These are phyloP conservation scores for Micronycteris hirsuta DNA, from an alignment of 2,113 vertebrate species.

Conservation along the genomic window DNA sequence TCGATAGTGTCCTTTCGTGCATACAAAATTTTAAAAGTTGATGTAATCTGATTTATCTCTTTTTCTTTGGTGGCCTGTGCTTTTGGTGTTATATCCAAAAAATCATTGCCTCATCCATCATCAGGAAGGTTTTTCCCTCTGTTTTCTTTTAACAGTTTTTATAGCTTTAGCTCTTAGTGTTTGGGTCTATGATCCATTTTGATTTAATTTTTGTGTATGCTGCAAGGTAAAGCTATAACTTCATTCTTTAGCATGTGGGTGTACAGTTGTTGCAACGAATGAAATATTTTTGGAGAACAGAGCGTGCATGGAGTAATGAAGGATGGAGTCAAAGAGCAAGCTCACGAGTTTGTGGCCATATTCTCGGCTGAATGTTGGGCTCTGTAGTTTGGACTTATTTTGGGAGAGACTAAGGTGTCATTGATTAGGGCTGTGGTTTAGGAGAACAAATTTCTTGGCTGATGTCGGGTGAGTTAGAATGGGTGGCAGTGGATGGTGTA, in stretches of 20 bases:
- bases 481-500: no score
- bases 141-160: not conserved
- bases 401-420: not conserved
- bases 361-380: not conserved
- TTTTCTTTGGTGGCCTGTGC: not conserved
- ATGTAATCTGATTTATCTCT: not conserved
- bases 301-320: not conserved
- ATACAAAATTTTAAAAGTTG: not conserved
- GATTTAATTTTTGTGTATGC: not conserved
- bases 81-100: not conserved
- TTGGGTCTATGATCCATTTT: not conserved
- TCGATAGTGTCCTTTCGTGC: not conserved
- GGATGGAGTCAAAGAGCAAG: not conserved
- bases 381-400: not conserved
- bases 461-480: not conserved
- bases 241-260: not conserved
- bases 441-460: not conserved
- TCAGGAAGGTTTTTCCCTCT: not conserved
- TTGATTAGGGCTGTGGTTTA: not conserved
- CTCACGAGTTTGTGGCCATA: not conserved
- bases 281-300: not conserved
- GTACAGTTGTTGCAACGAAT: not conserved
- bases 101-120: not conserved
- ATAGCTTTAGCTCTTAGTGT: not conserved
- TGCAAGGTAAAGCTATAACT: not conserved